Conservation (phyloP, 64 coral and sea anemone genomes). For the Montipora sp. region DNA sequence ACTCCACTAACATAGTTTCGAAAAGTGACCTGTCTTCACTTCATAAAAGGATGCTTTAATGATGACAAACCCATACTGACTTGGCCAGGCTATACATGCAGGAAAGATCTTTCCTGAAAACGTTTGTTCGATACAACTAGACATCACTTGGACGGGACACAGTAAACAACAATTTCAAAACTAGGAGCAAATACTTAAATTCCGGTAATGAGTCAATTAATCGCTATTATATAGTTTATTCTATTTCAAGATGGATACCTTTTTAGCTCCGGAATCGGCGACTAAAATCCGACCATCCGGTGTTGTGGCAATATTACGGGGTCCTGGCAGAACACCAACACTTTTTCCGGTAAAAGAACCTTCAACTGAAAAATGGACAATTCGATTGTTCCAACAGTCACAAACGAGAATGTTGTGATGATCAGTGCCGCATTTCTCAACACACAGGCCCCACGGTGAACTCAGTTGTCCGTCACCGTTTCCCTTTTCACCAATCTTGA, state of each 20-base stretch:
- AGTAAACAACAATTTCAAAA: no score
- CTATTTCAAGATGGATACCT: not conserved
- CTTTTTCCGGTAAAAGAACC: not conserved
- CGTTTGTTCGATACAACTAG: no score
- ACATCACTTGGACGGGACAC: no score
- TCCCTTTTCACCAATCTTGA: conserved; percentile 32
- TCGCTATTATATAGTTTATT: no score
- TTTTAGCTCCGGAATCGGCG: not conserved
- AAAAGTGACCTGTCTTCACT: no score
- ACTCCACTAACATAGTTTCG: no score
- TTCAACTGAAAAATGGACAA: not conserved
- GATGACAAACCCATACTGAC: no score
- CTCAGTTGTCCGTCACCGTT: conserved; percentile 28
- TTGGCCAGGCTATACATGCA: no score
- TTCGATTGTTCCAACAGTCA: not conserved
- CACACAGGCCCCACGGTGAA: not conserved
- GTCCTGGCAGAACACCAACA: not conserved
- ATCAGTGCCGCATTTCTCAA: conserved; percentile 22
- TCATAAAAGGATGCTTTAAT: no score
- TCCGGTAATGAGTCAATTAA: no score
- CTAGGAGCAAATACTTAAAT: no score
- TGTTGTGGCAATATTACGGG: not conserved
- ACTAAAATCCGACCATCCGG: not conserved
- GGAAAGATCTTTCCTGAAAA: no score
- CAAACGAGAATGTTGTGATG: conserved; percentile 46